Conservation (phyloP, 1,140 invertebrate species). For the Caerostris darwini region DNA sequence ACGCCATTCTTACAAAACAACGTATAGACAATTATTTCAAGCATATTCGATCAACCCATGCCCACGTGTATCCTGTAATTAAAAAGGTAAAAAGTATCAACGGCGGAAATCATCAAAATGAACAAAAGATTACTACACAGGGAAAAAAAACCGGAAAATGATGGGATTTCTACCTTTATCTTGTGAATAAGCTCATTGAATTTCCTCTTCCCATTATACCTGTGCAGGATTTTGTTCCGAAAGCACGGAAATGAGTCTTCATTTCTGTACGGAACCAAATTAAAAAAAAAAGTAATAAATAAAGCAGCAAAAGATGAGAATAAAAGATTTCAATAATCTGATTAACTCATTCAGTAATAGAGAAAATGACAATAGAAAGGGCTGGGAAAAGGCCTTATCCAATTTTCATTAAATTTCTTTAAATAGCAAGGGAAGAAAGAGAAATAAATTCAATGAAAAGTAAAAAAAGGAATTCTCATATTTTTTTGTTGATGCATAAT, state of each 20-base stretch:
- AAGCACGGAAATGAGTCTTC: conserved; percentile 7
- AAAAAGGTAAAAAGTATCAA: neutral
- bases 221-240: neutral
- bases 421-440: neutral
- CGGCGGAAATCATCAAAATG: conserved; percentile 27
- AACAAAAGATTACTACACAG: conserved; percentile 16
- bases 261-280: neutral
- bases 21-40: neutral
- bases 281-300: neutral
- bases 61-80: neutral
- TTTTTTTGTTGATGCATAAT: neutral
- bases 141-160: neutral
- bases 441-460: neutral
- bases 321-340: conserved; percentile 18
- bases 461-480: neutral
- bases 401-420: neutral
- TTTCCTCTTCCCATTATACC: conserved; percentile 21
- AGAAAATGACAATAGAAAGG: conserved; percentile 23
- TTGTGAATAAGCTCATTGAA: neutral
- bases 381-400: conserved; percentile 1
- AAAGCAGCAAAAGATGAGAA: neutral
- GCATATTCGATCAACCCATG: neutral
- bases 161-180: neutral
- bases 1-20: too few relatives aligned
- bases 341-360: conserved; percentile 10